phyloP scores from a whole-genome alignment of 2,113 vertebrate genomes.

The Periophthalmus modestus region DNA sequence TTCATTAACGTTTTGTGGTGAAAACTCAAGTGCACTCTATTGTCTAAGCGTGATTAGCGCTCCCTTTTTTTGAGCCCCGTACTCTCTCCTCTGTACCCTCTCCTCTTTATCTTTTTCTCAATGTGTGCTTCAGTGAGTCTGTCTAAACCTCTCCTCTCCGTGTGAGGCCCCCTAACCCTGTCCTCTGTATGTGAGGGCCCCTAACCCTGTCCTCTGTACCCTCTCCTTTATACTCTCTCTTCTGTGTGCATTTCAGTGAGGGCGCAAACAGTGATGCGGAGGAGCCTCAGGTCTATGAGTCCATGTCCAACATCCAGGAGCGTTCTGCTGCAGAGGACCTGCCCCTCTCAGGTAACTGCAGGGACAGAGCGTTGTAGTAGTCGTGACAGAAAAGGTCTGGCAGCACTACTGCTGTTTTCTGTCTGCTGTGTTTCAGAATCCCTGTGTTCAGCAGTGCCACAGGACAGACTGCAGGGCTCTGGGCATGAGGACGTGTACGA shows the following conservation, averaged over 20 bases:
- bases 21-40: neutral
- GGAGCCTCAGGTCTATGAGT: slow-evolving; percentile 87
- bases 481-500: slow-evolving; percentile 82
- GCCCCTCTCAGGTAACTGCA: slow-evolving; percentile 75
- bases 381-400: neutral
- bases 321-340: slow-evolving; percentile 66
- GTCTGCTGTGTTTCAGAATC: slow-evolving; percentile 37
- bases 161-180: no score
- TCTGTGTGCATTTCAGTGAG: slow-evolving; percentile 26
- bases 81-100: no score
- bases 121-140: no score
- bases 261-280: slow-evolving; percentile 81
- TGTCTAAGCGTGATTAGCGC: no score
- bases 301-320: slow-evolving; percentile 94
- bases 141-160: no score
- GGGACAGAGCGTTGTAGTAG: no score
- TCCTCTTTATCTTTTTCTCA: no score
- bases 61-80: neutral
- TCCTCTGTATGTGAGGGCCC: no score
- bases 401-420: neutral
- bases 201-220: neutral
- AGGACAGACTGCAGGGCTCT: slow-evolving; percentile 64
- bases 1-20: no score
- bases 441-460: slow-evolving; percentile 54
- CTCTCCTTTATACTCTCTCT: neutral